Evolutionary conservation across 2,888 invertebrate species (phyloP).

Genomic region (Ptychoptera albimana): DNA sequence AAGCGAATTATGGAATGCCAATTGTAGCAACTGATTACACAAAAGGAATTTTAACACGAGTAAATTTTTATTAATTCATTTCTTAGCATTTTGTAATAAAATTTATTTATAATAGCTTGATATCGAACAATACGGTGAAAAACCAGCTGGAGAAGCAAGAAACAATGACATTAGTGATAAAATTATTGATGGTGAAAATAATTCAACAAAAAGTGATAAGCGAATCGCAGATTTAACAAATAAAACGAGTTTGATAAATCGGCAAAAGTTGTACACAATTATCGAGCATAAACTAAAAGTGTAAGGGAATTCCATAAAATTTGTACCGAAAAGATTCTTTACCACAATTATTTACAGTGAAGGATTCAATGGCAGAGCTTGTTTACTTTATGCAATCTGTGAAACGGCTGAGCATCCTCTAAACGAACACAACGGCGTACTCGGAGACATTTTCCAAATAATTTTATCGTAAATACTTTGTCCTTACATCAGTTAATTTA

Average conservation of each 20-base stretch:
- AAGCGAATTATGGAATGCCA: slow-evolving; percentile 35
- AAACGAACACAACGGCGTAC: slow-evolving; percentile 35
- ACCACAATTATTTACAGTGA: slow-evolving; percentile 19
- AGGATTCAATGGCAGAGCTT: slow-evolving; percentile 36
- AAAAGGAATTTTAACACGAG: too few species aligned
- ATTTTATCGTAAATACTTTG: slow-evolving; percentile 37
- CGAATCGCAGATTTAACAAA: too few species aligned
- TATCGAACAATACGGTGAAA: too few species aligned
- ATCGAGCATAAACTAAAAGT: slow-evolving; percentile 38
- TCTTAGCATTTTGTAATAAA: too few species aligned
- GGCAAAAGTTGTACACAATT: slow-evolving; percentile 37
- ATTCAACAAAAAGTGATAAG: slow-evolving; percentile 30
- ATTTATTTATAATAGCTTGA: too few species aligned
- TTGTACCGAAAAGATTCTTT: too few species aligned
- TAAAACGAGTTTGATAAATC: slow-evolving; percentile 15
- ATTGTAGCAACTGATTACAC: too few species aligned
- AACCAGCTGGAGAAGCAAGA: too few species aligned
- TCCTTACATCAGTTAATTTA: not conserved
- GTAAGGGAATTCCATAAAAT: slow-evolving; percentile 23
- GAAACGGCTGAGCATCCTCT: slow-evolving; percentile 38
- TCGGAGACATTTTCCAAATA: slow-evolving; percentile 42
- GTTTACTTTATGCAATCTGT: slow-evolving; percentile 43
- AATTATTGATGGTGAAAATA: not conserved
- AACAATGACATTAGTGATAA: too few species aligned
- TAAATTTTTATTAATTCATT: too few species aligned